Base-by-base conservation (phyloP, 2,888 invertebrate species). In the Drosophila ezoana region DNA sequence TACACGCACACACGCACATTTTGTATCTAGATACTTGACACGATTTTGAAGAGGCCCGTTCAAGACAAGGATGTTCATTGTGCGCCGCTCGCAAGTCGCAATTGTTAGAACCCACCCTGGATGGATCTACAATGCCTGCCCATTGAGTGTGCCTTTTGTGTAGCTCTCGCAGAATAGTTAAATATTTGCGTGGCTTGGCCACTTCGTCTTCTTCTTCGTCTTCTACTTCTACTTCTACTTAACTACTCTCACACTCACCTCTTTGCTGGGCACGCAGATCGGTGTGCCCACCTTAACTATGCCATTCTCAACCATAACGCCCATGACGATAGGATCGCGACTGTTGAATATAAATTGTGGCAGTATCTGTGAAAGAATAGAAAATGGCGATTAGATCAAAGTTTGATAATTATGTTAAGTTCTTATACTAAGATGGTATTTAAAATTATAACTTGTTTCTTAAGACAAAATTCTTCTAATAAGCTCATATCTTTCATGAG, bases 301-400 rank as follows among this genome's bases (percentile, higher is more conserved):
- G 41, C 99, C 99, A 23, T 97, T 98, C 91, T 99, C 99, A 0
- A 99, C 95, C 93, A 96, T 96, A 1, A 99, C 97, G 44, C 99
- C 99, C 89, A 97, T 95, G 20, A 99, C 98, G 92, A 99, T 99
- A 9, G 99, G 99, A 93, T 99, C 99, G 67, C 99, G 95, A 9
- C 98, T 97, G 93, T 99, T 99, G 95, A 99, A 99, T 90, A 99
- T 95, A 93, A 96, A 98, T 93, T 99, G 96, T 28, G 96, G 96
- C 91, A 95, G 90, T 79, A 96, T 93, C 93, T 95, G 93, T 14
- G 90, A 9, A 44, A 3, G 43, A 11, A 41, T 4, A 18, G 11
- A 48, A 20, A 48, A 45, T 1, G 4, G 5, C 41, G 54, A 68
- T 63, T 57, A 64, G 60, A 58, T 73, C 51, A 61, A 23, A 4